A percentile compares a stretch with the other conserved stretches of the same genome.
Evolutionary conservation across 2,888 invertebrate species (phyloP).

Genomic region (Minunthozetes semirufus): DNA sequence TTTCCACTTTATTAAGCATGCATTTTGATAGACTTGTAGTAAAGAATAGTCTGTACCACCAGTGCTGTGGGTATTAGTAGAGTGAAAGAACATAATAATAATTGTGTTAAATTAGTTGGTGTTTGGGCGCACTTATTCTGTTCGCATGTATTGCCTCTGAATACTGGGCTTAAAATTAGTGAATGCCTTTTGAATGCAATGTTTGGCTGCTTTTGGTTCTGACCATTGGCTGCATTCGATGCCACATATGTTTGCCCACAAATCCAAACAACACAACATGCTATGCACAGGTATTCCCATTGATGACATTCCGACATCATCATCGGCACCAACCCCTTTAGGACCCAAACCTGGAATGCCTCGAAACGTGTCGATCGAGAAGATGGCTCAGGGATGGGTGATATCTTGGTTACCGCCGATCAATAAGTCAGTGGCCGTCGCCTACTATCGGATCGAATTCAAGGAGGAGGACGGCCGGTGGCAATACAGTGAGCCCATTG

Average conservation of each 20-base stretch:
- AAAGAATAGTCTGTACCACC: not conserved
- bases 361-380: slow-evolving; percentile 78
- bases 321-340: slow-evolving; percentile 48
- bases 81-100: not conserved
- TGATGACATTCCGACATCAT: slow-evolving; percentile 38
- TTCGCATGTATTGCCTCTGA: not conserved
- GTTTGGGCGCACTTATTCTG: not conserved
- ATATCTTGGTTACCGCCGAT: slow-evolving; percentile 79
- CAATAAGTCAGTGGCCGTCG: slow-evolving; percentile 61
- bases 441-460: slow-evolving; percentile 85
- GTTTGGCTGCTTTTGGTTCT: not conserved
- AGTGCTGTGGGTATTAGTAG: not conserved
- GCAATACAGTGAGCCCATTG: slow-evolving; percentile 41
- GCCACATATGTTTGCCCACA: not conserved
- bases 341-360: slow-evolving; percentile 89
- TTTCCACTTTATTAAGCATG: slow-evolving; percentile 24
- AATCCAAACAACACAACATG: not conserved
- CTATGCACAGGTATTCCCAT: slow-evolving; percentile 35
- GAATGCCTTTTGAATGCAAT: not conserved
- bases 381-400: slow-evolving; percentile 79
- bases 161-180: not conserved
- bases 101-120: not conserved
- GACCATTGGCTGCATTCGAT: slow-evolving; percentile 17
- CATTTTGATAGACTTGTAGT: slow-evolving; percentile 12
- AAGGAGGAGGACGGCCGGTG: slow-evolving; percentile 54